Evolutionary conservation across 2,888 invertebrate species (phyloP).

Genomic region (Julus scanicus): DNA sequence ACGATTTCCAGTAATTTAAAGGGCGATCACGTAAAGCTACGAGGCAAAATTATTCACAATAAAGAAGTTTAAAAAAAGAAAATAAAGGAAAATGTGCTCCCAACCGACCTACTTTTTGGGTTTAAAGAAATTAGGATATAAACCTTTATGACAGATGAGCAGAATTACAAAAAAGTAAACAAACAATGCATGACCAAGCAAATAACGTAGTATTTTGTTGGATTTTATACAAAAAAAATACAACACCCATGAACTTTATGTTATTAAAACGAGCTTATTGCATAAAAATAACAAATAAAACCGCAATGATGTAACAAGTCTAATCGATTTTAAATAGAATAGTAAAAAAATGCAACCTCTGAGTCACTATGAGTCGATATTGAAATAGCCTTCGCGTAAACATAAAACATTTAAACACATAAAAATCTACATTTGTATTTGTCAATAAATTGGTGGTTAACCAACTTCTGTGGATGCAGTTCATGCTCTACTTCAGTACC

Average conservation of each 20-base stretch:
- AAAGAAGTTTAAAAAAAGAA: not conserved
- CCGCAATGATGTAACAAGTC: no score
- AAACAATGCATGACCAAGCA: conserved; percentile 15
- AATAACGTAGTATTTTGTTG: not conserved
- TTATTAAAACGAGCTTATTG: not conserved
- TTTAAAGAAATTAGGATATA: not conserved
- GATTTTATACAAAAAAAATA: not conserved
- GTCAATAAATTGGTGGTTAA: no score
- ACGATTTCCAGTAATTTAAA: not conserved
- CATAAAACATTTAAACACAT: no score
- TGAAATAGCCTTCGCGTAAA: no score
- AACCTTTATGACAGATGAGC: not conserved
- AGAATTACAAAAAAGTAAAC: not conserved
- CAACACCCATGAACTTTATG: not conserved
- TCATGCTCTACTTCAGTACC: no score
- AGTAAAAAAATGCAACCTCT: no score
- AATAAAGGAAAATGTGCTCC: not conserved
- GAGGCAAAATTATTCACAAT: not conserved
- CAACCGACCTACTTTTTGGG: not conserved
- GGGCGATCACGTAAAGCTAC: not conserved
- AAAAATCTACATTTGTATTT: no score
- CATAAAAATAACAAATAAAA: not conserved
- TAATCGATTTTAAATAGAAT: no score
- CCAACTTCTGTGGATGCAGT: no score
- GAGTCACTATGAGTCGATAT: no score